A percentile compares a stretch with the other conserved stretches of the same genome.
phyloP scores from a whole-genome alignment of 2,113 vertebrate genomes.

The Pampusana beccarii region DNA sequence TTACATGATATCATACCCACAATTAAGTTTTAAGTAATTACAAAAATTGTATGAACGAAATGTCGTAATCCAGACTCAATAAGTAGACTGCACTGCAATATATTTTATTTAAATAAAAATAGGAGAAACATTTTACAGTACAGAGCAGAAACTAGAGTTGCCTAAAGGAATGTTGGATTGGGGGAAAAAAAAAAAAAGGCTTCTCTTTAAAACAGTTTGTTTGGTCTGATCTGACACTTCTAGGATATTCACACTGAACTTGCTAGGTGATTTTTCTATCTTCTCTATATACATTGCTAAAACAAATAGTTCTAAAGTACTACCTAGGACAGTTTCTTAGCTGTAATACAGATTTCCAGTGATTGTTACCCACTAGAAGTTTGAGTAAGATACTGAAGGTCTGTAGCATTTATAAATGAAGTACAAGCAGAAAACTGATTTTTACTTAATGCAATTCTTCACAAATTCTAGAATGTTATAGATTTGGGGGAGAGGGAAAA shows the following conservation, averaged over 20 bases:
- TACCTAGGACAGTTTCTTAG: not conserved
- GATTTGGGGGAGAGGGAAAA: not conserved
- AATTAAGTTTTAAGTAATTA: not conserved
- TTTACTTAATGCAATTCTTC: not conserved
- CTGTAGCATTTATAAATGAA: not conserved
- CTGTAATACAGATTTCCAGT: not conserved
- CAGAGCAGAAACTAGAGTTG: not conserved
- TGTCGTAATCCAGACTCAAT: not conserved
- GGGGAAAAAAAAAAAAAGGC: not conserved
- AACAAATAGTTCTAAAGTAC: not conserved
- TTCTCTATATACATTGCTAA: not conserved
- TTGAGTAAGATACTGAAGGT: not conserved
- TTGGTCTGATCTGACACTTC: not conserved
- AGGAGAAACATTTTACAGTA: not conserved
- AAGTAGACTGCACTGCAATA: not conserved
- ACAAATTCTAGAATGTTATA: not conserved
- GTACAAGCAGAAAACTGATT: not conserved
- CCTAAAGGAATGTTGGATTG: not conserved
- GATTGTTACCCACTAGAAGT: not conserved
- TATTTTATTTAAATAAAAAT: conserved; percentile 45
- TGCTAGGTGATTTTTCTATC: not conserved
- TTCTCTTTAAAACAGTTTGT: not conserved
- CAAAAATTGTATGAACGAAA: not conserved
- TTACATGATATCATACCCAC: not conserved
- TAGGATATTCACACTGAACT: not conserved